phyloP scores from a whole-genome alignment of 2,797 vertebrate genomes.

The Pipistrellus pygmaeus region DNA sequence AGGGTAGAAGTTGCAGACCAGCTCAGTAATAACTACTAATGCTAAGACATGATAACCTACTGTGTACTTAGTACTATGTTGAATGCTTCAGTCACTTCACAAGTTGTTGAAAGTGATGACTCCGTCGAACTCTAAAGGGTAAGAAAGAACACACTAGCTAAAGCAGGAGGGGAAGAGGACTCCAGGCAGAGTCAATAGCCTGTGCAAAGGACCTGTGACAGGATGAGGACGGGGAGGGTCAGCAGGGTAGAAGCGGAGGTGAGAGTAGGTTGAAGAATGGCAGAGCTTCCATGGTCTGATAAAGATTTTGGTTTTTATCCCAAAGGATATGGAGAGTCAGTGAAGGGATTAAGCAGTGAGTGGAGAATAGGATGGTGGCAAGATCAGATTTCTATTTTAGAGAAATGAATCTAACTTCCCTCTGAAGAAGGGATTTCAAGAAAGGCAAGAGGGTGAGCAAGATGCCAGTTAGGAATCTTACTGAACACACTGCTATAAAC shows the following conservation, averaged over 20 bases:
- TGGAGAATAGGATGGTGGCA: fast-evolving
- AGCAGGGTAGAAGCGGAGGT: neutral
- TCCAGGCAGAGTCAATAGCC: neutral
- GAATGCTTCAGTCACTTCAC: neutral
- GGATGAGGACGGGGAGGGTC: fast-evolving
- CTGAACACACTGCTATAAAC: fast-evolving
- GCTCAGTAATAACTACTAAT: fast-evolving
- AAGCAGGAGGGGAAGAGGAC: neutral
- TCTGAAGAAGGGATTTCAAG: neutral
- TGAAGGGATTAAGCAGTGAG: neutral
- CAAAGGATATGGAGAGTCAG: neutral
- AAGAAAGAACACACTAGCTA: neutral
- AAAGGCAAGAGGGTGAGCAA: neutral
- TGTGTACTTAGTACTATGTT: fast-evolving
- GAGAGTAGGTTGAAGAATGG: neutral
- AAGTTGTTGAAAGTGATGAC: neutral
- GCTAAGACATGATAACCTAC: neutral
- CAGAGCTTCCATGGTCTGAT: neutral
- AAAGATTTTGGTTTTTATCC: neutral
- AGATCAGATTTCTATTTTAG: neutral
- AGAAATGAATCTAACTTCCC: neutral
- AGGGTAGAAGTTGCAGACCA: neutral
- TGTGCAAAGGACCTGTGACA: neutral
- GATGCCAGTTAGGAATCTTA: neutral
- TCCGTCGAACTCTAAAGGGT: neutral